These are phyloP conservation scores for Machaerirhynchus nigripectus DNA, from an alignment of 2,113 vertebrate species.

Conservation along the genomic window DNA sequence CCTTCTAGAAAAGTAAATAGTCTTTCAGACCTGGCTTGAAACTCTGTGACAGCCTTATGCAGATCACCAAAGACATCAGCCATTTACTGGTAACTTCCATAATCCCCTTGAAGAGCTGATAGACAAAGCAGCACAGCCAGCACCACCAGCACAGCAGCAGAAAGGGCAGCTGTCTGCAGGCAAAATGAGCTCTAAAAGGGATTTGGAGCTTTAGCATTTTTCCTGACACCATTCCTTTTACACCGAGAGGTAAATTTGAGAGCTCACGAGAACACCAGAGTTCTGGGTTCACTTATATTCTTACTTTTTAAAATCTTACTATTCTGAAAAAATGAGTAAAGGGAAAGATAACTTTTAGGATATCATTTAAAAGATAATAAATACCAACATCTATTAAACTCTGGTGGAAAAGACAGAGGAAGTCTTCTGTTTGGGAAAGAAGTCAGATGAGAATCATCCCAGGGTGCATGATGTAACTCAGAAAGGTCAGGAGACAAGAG, in stretches of 20 bases:
- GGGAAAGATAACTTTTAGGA: background rate
- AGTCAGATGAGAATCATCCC: conserved; percentile 32
- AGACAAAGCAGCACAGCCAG: background rate
- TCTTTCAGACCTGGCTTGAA: background rate
- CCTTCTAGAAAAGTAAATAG: background rate
- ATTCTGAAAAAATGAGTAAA: background rate
- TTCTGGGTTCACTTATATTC: background rate
- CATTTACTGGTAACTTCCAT: background rate
- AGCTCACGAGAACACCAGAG: background rate
- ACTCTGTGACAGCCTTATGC: background rate
- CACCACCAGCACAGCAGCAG: background rate
- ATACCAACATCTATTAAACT: background rate
- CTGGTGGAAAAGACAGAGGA: background rate
- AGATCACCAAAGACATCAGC: background rate
- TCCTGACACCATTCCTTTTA: background rate
- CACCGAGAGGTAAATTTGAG: fast-evolving
- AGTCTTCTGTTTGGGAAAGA: background rate
- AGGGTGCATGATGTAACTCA: background rate
- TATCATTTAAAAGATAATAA: background rate
- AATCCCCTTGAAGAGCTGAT: background rate
- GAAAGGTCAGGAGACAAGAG: conserved; percentile 21
- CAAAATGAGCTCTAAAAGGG: background rate
- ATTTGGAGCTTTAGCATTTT: background rate
- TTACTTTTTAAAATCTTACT: background rate
- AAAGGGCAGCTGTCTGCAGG: background rate